phyloP scores from a whole-genome alignment of 2,797 vertebrate genomes.

The Malacoraja senta region DNA sequence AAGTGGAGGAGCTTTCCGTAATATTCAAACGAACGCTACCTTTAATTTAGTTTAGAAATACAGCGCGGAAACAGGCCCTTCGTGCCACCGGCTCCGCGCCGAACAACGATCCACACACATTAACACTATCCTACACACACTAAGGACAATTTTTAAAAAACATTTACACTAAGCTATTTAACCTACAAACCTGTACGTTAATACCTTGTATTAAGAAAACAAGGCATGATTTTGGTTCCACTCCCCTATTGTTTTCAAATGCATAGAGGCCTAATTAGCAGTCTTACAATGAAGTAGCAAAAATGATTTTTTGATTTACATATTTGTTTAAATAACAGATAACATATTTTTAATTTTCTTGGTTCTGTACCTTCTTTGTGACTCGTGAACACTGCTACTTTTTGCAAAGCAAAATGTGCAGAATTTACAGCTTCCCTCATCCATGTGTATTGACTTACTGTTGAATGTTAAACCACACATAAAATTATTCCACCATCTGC shows the following conservation, averaged over 20 bases:
- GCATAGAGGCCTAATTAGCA: background rate
- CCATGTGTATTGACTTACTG: background rate
- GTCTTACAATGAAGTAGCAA: background rate
- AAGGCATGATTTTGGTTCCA: background rate
- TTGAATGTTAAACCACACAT: constrained; percentile 23
- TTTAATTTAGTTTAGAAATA: background rate
- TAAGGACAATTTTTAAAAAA: no score
- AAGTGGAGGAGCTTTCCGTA: background rate
- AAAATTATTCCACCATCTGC: constrained; percentile 34
- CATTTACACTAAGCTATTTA: no score
- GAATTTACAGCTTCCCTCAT: background rate
- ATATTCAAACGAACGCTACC: background rate
- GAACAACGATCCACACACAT: no score
- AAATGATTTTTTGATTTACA: background rate
- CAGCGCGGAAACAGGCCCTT: no score
- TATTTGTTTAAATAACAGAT: background rate
- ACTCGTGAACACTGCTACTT: background rate
- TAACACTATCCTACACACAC: no score
- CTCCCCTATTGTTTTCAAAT: background rate
- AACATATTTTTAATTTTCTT: background rate
- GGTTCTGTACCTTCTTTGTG: background rate
- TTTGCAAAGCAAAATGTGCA: background rate
- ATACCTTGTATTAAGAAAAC: background rate
- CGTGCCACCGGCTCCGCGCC: no score
- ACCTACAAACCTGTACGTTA: no score